Evolutionary conservation across 2,888 invertebrate species (phyloP).

Genomic region (Drosophila subquinaria): DNA sequence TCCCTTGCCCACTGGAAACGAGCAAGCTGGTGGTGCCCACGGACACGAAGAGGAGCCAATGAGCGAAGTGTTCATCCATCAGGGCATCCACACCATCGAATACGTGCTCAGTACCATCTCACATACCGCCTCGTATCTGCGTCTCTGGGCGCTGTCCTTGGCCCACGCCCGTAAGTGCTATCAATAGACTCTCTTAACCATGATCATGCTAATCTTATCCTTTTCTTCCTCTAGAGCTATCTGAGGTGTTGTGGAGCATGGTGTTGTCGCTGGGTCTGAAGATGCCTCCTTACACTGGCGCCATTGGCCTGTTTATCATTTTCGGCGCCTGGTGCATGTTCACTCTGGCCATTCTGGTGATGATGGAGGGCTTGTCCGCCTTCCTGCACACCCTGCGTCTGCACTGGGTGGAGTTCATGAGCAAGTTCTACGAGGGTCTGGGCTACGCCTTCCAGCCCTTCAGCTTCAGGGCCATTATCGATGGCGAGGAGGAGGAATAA

Average conservation of each 20-base stretch:
- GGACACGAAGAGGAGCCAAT: slow-evolving; percentile 89
- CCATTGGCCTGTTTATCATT: slow-evolving; percentile 91
- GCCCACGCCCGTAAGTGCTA: slow-evolving; percentile 94
- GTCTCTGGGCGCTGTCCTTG: slow-evolving; percentile 97
- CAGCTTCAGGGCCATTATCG: slow-evolving; percentile 91
- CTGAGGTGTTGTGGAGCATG: slow-evolving; percentile 97
- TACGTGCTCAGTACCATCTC: slow-evolving; percentile 98
- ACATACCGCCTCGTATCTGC: slow-evolving; percentile 97
- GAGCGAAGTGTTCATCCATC: slow-evolving; percentile 95
- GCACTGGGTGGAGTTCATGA: slow-evolving; percentile 99
- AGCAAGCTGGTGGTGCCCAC: slow-evolving; percentile 70
- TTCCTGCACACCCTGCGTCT: slow-evolving; percentile 99
- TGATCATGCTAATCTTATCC: background rate
- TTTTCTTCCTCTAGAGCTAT: slow-evolving; percentile 87
- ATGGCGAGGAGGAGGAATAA: slow-evolving; percentile 86
- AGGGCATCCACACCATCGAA: slow-evolving; percentile 98
- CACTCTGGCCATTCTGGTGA: slow-evolving; percentile 96
- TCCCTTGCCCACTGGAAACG: slow-evolving; percentile 67
- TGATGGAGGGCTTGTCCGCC: slow-evolving; percentile 99
- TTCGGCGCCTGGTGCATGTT: slow-evolving; percentile 96
- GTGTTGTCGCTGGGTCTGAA: slow-evolving; percentile 92
- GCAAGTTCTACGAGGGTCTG: slow-evolving; percentile 94
- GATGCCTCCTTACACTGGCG: slow-evolving; percentile 89
- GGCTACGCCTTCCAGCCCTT: slow-evolving; percentile 94
- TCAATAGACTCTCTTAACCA: background rate